These are phyloP conservation scores for Andrena haemorrhoa DNA, from an alignment of 2,888 invertebrate genomes.

Conservation along the genomic window DNA sequence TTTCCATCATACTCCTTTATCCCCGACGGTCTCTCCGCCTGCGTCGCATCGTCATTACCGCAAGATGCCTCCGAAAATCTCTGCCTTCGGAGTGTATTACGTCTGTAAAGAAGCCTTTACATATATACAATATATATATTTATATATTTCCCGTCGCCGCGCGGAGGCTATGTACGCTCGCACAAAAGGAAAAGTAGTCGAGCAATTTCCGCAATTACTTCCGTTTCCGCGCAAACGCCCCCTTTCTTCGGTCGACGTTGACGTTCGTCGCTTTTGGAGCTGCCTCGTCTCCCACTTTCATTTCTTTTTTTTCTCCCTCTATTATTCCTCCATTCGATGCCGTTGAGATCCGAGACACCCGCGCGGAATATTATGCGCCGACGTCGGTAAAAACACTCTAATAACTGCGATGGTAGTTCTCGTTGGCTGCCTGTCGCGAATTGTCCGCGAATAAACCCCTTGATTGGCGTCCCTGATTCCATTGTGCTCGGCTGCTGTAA, in stretches of 20 bases:
- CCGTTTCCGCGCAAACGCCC: conserved; percentile 70
- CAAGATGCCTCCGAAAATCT: conserved; percentile 68
- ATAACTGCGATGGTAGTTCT: conserved; percentile 4
- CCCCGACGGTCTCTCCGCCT: conserved; percentile 41
- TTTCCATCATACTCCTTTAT: conserved; percentile 41
- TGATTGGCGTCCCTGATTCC: conserved; percentile 1
- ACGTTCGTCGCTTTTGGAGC: conserved; percentile 48
- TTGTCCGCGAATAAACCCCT: not conserved
- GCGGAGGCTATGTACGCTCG: conserved; percentile 1
- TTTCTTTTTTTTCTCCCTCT: not conserved
- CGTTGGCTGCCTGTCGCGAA: not conserved
- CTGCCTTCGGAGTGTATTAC: conserved; percentile 66
- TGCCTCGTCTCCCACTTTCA: conserved; percentile 27
- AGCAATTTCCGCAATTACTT: conserved; percentile 79
- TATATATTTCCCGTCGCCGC: conserved; percentile 4
- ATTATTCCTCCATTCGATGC: conserved; percentile 17
- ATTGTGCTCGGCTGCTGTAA: not conserved
- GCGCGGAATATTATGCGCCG: conserved; percentile 23
- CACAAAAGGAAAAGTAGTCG: conserved; percentile 63
- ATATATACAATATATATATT: conserved; percentile 5
- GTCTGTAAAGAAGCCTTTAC: conserved; percentile 67
- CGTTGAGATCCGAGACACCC: conserved; percentile 55
- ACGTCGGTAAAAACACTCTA: conserved; percentile 1
- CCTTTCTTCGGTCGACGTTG: conserved; percentile 57
- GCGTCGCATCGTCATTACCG: conserved; percentile 71